Evolutionary conservation across 2,888 invertebrate genomes (phyloP), one percentile per base, ranked within the genome.

Genomic region (Cyrtodaria siliqua): DNA sequence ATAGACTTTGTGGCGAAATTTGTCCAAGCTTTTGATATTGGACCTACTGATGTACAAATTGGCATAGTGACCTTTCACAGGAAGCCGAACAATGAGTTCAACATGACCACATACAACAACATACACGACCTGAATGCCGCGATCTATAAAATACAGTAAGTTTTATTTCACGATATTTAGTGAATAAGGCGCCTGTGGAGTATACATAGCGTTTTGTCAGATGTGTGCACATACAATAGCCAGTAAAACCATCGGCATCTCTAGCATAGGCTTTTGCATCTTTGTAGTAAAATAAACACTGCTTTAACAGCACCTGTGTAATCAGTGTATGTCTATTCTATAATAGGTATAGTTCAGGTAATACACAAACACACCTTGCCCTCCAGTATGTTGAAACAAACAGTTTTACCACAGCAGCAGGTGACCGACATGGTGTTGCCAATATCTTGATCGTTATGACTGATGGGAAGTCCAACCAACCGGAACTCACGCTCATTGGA

Each of bases 371-470:
- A 9, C 86, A 88, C 56, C 75, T 82, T 14, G 91, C 87, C 20
- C 71, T 91, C 23, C 79, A 85, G 44, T 87, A 85, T 63, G 85
- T 87, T 9, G 79, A 78, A 33, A 73, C 71, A 9, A 82, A 86
- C 68, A 83, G 81, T 50, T 87, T 89, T 70, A 87, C 83, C 0
- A 61, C 50, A 72, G 79, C 40, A 69, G 82, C n/a, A n/a, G n/a
- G n/a, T n/a, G n/a, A n/a, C n/a, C n/a, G n/a, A n/a, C n/a, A n/a
- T n/a, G n/a, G n/a, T 1, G 88, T 87, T 14, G 84, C 87, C 26
- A 86, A 88, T 68, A 87, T 89, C 49, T 72, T 87, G 44, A 86
- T 89, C 47, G 86, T 87, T 3, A 83, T 89, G 83, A 89, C 87
- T 0, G 88, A 89, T 42, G 88, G 89, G 8, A 70, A 83, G 69